These are phyloP conservation scores for Paguma larvata DNA, from an alignment of 2,797 vertebrate species.

Conservation along the genomic window DNA sequence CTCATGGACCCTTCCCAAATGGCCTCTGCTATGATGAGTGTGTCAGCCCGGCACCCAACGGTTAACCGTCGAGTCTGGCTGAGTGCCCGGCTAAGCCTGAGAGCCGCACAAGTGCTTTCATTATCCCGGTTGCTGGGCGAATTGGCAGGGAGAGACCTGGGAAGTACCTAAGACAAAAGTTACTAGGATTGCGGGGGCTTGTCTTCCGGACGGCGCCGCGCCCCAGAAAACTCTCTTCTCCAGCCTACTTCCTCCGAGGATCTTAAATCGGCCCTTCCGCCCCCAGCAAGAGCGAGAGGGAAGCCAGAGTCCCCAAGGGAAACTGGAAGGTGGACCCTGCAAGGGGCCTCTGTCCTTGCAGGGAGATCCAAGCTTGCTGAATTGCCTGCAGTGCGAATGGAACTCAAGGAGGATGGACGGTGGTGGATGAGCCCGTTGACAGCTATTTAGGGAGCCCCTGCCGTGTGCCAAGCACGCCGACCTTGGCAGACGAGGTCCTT, in stretches of 20 bases:
- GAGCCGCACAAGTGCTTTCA: constrained; percentile 9
- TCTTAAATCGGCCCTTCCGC: background rate
- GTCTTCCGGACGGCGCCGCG: background rate
- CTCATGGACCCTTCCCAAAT: too few relatives aligned
- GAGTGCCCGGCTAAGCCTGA: background rate
- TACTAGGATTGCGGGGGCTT: background rate
- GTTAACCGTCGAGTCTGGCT: constrained; percentile 32
- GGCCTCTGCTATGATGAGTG: rapidly evolving
- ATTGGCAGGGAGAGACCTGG: background rate
- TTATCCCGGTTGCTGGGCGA: constrained; percentile 64
- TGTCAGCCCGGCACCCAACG: background rate
- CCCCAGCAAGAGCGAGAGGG: too few relatives aligned
- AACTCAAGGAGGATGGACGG: background rate
- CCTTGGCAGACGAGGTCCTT: background rate
- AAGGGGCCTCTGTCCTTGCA: background rate
- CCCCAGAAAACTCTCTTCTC: background rate
- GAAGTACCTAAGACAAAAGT: constrained; percentile 52
- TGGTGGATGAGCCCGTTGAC: background rate
- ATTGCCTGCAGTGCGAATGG: background rate
- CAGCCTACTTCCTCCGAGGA: background rate
- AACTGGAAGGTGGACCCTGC: rapidly evolving
- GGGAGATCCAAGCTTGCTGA: background rate
- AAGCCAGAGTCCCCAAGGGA: background rate
- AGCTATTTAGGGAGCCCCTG: background rate
- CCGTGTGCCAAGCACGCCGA: rapidly evolving